Evolutionary conservation across 2,113 vertebrate species (phyloP).

Genomic region (Micronycteris hirsuta): DNA sequence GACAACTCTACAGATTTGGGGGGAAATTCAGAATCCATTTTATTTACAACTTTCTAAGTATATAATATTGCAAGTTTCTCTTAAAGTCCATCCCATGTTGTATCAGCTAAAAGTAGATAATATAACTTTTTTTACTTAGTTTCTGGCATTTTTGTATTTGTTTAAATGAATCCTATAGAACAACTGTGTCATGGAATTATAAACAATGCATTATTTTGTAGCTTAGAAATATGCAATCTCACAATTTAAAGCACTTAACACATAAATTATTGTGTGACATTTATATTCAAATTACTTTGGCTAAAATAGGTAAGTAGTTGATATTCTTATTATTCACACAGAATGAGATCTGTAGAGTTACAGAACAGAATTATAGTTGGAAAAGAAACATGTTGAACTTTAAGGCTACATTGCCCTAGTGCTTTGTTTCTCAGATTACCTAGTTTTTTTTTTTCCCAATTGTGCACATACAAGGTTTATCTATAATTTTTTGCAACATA

Average conservation of each 20-base stretch:
- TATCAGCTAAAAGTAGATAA: background rate
- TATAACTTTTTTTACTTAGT: background rate
- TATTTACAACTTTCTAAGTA: background rate
- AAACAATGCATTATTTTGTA: background rate
- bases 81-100: background rate
- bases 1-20: background rate
- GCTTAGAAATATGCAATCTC: background rate
- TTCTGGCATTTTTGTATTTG: background rate
- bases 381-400: background rate
- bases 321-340: constrained; percentile 21
- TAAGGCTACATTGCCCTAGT: background rate
- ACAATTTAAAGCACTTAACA: background rate
- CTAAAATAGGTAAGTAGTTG: background rate
- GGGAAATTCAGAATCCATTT: background rate
- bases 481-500: constrained; percentile 2
- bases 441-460: background rate
- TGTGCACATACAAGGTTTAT: background rate
- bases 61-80: background rate
- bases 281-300: background rate
- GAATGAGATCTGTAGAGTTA: background rate
- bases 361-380: background rate
- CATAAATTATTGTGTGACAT: background rate
- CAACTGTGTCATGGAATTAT: background rate
- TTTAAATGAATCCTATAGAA: background rate
- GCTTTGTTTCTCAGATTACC: background rate